These are phyloP conservation scores for Spondyliosoma cantharus DNA, from an alignment of 2,797 vertebrate species.

Conservation along the genomic window DNA sequence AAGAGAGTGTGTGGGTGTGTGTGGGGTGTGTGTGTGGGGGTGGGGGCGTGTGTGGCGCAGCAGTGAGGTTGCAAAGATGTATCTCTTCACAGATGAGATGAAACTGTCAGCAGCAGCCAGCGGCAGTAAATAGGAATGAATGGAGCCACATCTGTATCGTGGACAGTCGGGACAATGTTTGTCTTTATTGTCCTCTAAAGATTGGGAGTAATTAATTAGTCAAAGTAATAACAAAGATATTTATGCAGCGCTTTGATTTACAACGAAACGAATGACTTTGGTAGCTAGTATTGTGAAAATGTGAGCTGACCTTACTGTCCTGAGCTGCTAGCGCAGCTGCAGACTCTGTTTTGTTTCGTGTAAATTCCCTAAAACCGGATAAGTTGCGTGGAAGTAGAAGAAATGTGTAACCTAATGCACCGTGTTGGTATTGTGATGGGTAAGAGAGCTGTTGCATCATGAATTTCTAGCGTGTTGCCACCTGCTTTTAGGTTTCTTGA, in stretches of 20 bases:
- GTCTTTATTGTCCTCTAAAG: background rate
- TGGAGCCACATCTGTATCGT: conserved; percentile 5
- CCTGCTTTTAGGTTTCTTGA: no score
- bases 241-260: no score
- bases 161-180: background rate
- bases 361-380: background rate
- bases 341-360: no score
- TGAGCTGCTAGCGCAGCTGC: no score
- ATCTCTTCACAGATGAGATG: conserved; percentile 40
- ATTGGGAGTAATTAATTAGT: background rate
- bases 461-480: background rate
- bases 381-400: background rate
- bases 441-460: background rate
- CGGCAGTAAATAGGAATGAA: conserved; percentile 58
- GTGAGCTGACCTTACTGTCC: no score
- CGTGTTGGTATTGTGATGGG: background rate
- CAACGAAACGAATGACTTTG: no score
- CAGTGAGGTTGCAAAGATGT: conserved; percentile 1
- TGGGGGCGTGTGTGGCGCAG: conserved; percentile 3
- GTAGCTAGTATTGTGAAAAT: no score
- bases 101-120: conserved; percentile 45
- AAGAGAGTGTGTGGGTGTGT: conserved; percentile 2
- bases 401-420: background rate
- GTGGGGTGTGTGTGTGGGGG: background rate
- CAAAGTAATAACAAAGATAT: background rate